Conservation (phyloP, 2,797 vertebrate genomes). For the Cheirogaleus major region DNA sequence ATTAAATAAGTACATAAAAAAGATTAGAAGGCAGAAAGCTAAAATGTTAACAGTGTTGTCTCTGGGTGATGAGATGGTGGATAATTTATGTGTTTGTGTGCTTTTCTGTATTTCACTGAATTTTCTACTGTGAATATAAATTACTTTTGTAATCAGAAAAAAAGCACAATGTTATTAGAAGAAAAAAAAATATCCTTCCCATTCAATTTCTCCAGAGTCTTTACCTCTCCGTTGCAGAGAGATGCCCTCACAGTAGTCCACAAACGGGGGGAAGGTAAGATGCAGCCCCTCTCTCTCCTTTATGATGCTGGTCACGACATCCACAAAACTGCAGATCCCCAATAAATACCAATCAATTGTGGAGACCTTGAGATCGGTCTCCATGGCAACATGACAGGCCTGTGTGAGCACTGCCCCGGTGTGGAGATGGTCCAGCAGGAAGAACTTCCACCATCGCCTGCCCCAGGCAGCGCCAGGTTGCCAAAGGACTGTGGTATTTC, state of each 20-base stretch:
- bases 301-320: background rate
- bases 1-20: constrained; percentile 48
- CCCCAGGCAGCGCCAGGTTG: background rate
- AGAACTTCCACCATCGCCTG: background rate
- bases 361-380: constrained; percentile 21
- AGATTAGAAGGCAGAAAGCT: constrained; percentile 52
- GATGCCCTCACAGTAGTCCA: background rate
- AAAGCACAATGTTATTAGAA: constrained; percentile 34
- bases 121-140: constrained; percentile 66
- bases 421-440: background rate
- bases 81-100: constrained; percentile 68
- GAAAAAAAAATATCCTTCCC: background rate
- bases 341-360: constrained; percentile 47
- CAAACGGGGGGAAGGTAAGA: background rate
- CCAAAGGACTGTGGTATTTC: background rate
- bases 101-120: constrained; percentile 52
- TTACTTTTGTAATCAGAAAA: constrained; percentile 65
- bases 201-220: constrained; percentile 27
- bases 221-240: background rate
- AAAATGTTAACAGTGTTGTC: constrained; percentile 55
- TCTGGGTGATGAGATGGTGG: constrained; percentile 52
- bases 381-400: constrained; percentile 63
- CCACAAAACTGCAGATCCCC: constrained; percentile 30
- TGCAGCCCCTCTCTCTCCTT: background rate
- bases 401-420: background rate